Conservation (phyloP, 1,140 invertebrate species). For the Procambarus virginalis region DNA sequence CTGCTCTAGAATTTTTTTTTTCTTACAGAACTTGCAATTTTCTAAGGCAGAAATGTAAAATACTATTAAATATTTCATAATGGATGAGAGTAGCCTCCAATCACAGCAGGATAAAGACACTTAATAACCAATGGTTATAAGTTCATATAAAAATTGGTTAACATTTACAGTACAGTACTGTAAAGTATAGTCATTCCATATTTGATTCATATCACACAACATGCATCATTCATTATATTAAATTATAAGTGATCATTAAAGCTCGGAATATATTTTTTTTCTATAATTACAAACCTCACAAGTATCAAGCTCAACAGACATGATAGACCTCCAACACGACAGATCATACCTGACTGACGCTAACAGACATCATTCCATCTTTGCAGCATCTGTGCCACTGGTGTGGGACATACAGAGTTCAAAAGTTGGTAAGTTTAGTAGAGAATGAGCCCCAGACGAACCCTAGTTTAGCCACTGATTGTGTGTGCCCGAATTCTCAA, state of each 20-base stretch:
- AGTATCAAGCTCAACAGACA: background rate
- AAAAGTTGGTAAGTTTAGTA: slow-evolving; percentile 66
- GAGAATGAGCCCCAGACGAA: slow-evolving; percentile 37
- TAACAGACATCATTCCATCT: slow-evolving; percentile 65
- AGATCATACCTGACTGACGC: slow-evolving; percentile 33
- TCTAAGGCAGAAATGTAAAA: too few species aligned
- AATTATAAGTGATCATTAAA: background rate
- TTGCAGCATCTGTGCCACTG: slow-evolving; percentile 66
- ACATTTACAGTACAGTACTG: background rate
- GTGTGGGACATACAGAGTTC: slow-evolving; percentile 66
- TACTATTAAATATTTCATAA: too few species aligned
- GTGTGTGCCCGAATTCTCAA: slow-evolving; percentile 43
- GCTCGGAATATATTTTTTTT: background rate
- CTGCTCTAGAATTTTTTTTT: too few species aligned
- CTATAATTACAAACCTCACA: background rate
- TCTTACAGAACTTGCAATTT: too few species aligned
- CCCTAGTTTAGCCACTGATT: slow-evolving; percentile 45
- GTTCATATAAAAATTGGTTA: background rate
- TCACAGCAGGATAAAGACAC: too few species aligned
- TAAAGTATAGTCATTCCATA: background rate
- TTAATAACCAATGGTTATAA: background rate
- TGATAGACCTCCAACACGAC: background rate
- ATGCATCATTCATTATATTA: background rate
- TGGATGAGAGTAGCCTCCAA: too few species aligned
- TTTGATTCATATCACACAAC: background rate